Evolutionary conservation across 2,113 vertebrate genomes (phyloP).

Genomic region (Ciconia stormi): DNA sequence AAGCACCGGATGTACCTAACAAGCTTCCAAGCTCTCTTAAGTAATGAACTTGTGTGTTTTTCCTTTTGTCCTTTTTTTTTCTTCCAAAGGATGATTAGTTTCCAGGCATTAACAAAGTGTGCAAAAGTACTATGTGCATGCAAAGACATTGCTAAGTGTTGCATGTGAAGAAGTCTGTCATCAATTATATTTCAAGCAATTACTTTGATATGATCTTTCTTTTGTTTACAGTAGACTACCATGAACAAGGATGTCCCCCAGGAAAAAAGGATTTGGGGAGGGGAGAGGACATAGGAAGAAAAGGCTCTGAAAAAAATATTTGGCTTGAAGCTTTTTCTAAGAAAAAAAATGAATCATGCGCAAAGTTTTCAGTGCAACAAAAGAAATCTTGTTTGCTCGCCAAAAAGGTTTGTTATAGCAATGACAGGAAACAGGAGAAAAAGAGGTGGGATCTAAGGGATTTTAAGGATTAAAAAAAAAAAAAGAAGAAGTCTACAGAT

Average conservation of each 20-base stretch:
- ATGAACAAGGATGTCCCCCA: neutral
- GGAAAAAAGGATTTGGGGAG: constrained; percentile 9
- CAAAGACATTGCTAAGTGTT: neutral
- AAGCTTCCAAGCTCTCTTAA: neutral
- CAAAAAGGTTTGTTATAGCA: neutral
- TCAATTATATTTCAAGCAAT: constrained; percentile 42
- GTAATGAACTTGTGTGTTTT: neutral
- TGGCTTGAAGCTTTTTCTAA: neutral
- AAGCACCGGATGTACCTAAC: neutral
- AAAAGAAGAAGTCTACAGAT: neutral
- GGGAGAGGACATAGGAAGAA: neutral
- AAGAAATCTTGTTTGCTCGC: neutral
- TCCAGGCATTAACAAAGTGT: neutral
- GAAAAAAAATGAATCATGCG: neutral
- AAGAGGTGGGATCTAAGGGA: neutral
- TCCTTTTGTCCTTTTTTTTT: neutral
- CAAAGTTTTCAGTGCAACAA: neutral
- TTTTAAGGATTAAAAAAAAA: neutral
- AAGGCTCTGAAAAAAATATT: neutral
- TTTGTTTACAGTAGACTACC: constrained; percentile 18
- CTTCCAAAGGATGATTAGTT: neutral
- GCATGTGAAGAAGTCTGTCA: constrained; percentile 17
- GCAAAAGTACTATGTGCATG: neutral
- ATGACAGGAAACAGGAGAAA: neutral
- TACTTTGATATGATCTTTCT: constrained; percentile 14